phyloP scores from a whole-genome alignment of 2,113 vertebrate genomes.

The Cavia porcellus region DNA sequence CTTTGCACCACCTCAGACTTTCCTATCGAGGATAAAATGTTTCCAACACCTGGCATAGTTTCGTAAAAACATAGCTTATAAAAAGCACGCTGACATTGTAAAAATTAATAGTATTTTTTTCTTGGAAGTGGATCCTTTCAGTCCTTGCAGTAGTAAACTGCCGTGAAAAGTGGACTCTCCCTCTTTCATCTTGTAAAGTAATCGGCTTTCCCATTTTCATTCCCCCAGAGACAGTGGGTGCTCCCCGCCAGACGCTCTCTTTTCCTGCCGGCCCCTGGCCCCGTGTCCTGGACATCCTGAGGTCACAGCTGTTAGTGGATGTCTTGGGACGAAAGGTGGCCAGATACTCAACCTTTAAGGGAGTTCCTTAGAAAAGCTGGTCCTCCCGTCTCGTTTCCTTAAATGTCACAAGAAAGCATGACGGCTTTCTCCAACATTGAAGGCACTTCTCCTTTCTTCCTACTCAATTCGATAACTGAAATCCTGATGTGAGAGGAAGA shows the following conservation, averaged over 20 bases:
- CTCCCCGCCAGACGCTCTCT: constrained; percentile 70
- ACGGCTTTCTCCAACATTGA: constrained; percentile 55
- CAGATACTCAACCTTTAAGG: constrained; percentile 85
- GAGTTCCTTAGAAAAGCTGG: constrained; percentile 80
- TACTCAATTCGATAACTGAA: constrained; percentile 78
- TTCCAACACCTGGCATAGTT: constrained; percentile 80
- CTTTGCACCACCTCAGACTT: constrained; percentile 81
- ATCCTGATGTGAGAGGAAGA: constrained; percentile 65
- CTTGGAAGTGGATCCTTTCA: constrained; percentile 81
- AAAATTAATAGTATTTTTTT: constrained; percentile 82
- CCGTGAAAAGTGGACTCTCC: constrained; percentile 63
- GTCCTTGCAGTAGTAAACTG: constrained; percentile 81
- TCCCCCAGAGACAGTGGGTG: constrained; percentile 59
- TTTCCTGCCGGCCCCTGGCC: constrained; percentile 81
- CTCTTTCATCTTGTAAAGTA: constrained; percentile 80
- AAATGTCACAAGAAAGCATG: constrained; percentile 84
- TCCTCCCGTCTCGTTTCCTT: constrained; percentile 76
- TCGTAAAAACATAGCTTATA: constrained; percentile 84
- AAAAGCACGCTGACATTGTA: constrained; percentile 84
- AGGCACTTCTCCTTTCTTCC: constrained; percentile 77
- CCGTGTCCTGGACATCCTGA: constrained; percentile 83
- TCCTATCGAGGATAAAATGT: constrained; percentile 83
- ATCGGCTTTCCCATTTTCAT: constrained; percentile 80
- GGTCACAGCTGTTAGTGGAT: constrained; percentile 82
- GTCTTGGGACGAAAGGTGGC: constrained; percentile 81